Evolutionary conservation across 2,113 vertebrate genomes (phyloP).

Genomic region (Atractosteus spatula): DNA sequence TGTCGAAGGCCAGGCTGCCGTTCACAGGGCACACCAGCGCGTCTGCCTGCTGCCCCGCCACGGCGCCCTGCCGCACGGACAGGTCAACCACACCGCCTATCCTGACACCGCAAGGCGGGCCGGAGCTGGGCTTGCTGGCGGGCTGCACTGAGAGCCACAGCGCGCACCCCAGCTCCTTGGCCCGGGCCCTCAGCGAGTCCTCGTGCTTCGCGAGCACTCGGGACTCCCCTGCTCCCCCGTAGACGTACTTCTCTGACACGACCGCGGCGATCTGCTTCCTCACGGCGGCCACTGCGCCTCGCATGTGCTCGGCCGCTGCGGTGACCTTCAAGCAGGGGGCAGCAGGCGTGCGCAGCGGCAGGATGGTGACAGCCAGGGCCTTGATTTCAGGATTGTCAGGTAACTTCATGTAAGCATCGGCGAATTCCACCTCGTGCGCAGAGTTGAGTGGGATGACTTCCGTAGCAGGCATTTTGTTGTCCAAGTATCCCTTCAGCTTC

Average conservation of each 20-base stretch:
- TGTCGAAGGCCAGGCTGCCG: conserved; percentile 21
- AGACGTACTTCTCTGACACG: conserved; percentile 26
- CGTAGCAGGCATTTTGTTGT: conserved; percentile 36
- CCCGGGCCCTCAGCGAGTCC: conserved; percentile 30
- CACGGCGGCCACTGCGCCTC: conserved; percentile 24
- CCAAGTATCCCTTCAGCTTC: conserved; percentile 38
- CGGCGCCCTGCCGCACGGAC: conserved; percentile 19
- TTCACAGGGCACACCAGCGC: conserved; percentile 34
- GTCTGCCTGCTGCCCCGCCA: conserved; percentile 29
- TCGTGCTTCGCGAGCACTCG: conserved; percentile 39
- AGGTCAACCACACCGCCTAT: conserved; percentile 19
- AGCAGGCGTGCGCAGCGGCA: conserved; percentile 7
- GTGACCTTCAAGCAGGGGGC: conserved; percentile 36
- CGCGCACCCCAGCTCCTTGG: conserved; percentile 30
- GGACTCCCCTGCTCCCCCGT: conserved; percentile 42
- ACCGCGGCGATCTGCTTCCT: conserved; percentile 22
- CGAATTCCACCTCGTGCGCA: conserved; percentile 31
- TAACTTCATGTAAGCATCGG: conserved; percentile 36
- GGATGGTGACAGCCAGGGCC: conserved; percentile 22
- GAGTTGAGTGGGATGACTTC: conserved; percentile 29
- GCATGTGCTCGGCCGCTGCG: conserved; percentile 35
- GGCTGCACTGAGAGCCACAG: conserved; percentile 24
- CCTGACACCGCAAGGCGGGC: conserved; percentile 20
- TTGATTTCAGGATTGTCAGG: conserved; percentile 32
- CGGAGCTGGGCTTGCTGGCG: background rate